Evolutionary conservation across 2,888 invertebrate genomes (phyloP).

Genomic region (Lamellibrachia satsuma): DNA sequence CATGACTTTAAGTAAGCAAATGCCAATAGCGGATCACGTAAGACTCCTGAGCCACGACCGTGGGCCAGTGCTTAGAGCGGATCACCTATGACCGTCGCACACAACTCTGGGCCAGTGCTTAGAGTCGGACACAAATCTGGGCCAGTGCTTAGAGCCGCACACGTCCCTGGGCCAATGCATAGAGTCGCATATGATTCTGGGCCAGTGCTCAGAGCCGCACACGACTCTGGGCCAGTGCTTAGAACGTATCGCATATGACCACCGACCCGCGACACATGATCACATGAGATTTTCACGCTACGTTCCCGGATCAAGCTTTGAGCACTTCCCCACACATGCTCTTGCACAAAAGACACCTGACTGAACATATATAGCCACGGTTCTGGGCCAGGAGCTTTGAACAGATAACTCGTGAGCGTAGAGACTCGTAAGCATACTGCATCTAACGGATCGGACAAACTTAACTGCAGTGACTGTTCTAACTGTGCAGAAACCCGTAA

Average conservation of each 20-base stretch:
- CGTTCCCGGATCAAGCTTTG: no score
- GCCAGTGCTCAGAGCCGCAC: no score
- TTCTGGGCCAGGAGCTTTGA: neutral
- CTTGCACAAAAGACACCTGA: no score
- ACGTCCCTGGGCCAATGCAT: neutral
- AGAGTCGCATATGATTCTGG: no score
- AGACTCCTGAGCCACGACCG: neutral
- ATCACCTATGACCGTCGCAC: neutral
- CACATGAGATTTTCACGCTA: no score
- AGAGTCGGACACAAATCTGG: neutral
- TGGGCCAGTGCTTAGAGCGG: neutral
- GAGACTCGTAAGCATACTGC: neutral
- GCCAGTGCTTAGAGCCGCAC: neutral
- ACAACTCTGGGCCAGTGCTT: neutral
- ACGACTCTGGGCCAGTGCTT: neutral
- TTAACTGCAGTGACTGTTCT: neutral
- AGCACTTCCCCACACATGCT: no score
- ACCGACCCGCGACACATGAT: no score
- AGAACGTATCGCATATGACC: no score
- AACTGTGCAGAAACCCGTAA: neutral
- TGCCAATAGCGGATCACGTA: neutral
- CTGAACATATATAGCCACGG: no score
- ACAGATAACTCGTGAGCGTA: neutral
- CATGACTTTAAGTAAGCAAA: neutral
- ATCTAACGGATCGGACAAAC: neutral